Conservation (phyloP, 2,113 vertebrate species). For the Felis catus region DNA sequence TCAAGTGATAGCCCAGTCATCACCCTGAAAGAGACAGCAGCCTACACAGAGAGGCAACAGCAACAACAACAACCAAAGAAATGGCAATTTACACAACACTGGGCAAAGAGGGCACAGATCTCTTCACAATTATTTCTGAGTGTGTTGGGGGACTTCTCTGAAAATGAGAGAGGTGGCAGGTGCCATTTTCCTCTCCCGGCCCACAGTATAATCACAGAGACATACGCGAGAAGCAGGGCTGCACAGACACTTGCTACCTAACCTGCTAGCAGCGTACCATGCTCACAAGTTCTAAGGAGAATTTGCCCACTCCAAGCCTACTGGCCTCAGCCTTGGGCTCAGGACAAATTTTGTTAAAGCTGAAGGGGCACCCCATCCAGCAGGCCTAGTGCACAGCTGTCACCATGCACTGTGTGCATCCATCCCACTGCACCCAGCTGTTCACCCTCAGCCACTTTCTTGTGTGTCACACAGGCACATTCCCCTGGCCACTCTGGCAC, state of each 20-base stretch:
- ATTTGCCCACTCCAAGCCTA: not conserved
- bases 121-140: not conserved
- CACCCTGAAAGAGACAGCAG: not conserved
- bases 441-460: not conserved
- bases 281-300: not conserved
- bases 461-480: not conserved
- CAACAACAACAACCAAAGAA: not conserved
- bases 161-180: not conserved
- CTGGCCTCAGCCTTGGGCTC: not conserved
- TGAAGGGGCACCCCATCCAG: not conserved
- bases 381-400: not conserved
- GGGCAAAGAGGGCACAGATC: not conserved
- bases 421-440: not conserved
- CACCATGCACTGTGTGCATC: too few relatives aligned
- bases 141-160: not conserved
- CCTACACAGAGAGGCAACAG: not conserved
- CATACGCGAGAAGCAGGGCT: not conserved
- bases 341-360: not conserved
- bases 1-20: not conserved
- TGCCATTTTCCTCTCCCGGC: not conserved
- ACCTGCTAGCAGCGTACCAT: not conserved
- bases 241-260: not conserved
- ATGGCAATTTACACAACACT: not conserved
- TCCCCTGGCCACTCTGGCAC: not conserved
- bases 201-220: not conserved